A percentile compares a stretch with the other conserved stretches of the same genome.
These are phyloP conservation scores for Apteryx mantelli DNA, from an alignment of 2,113 vertebrate species.

Conservation along the genomic window DNA sequence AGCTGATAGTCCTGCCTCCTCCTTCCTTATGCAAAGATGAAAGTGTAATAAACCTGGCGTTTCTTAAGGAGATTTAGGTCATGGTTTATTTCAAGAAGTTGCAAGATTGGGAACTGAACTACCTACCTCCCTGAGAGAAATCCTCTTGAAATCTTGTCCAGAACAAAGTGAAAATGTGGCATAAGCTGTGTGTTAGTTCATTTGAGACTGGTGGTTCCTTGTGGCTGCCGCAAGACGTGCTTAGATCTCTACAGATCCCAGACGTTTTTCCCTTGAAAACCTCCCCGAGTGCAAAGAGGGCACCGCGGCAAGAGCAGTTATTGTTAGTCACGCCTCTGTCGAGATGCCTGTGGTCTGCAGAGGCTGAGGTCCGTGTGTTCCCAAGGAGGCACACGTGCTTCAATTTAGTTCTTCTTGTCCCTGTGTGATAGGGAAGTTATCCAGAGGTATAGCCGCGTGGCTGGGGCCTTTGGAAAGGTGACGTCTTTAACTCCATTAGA, in stretches of 20 bases:
- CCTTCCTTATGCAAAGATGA: neutral
- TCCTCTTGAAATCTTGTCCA: no score
- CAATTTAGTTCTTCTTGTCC: conserved; percentile 25
- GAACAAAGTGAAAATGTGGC: no score
- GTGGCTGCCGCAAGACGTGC: neutral
- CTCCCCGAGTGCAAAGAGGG: neutral
- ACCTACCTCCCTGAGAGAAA: neutral
- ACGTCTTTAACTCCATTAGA: neutral
- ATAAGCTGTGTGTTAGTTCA: neutral
- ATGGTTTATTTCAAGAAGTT: neutral
- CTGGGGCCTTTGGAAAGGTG: neutral
- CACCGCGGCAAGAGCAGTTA: neutral
- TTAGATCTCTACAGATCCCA: neutral
- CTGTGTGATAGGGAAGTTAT: neutral
- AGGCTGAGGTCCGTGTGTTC: neutral
- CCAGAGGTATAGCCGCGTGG: neutral
- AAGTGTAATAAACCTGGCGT: neutral
- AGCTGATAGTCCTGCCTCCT: neutral
- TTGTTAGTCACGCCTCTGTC: neutral
- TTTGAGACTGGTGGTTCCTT: neutral
- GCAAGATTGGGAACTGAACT: neutral
- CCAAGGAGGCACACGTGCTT: neutral
- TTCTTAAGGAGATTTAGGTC: neutral
- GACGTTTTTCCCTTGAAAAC: neutral
- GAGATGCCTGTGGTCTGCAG: neutral